phyloP scores from a whole-genome alignment of 2,797 vertebrate genomes.

The Acanthurus leucopareius region DNA sequence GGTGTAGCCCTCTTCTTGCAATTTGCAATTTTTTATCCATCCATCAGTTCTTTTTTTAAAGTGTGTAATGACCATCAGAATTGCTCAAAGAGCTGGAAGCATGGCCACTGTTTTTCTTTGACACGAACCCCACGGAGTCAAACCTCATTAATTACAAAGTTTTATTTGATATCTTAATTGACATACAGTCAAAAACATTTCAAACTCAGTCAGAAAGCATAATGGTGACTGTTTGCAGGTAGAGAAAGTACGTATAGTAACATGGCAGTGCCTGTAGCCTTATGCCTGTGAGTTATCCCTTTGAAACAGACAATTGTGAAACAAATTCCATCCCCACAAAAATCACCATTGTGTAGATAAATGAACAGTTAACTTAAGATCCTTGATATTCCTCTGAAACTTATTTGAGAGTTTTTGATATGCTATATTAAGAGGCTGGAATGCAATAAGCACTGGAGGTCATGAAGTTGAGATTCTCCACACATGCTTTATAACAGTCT shows the following conservation, averaged over 20 bases:
- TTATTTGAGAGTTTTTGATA: background rate
- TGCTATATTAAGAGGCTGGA: background rate
- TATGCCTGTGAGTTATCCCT: background rate
- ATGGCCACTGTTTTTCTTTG: background rate
- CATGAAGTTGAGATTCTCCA: conserved; percentile 2
- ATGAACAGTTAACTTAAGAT: conserved; percentile 1
- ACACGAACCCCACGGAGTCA: background rate
- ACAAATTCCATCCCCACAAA: background rate
- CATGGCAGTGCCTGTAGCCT: conserved; percentile 20
- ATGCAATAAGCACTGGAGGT: conserved; percentile 8
- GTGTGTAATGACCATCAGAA: background rate
- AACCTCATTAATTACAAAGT: background rate
- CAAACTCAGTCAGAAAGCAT: background rate
- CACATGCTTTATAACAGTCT: background rate
- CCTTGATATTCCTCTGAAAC: background rate
- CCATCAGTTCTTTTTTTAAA: background rate
- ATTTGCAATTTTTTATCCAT: too few species aligned
- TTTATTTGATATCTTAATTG: conserved; percentile 9
- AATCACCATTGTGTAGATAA: background rate
- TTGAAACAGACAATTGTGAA: background rate
- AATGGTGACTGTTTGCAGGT: conserved; percentile 12
- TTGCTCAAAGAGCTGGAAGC: background rate
- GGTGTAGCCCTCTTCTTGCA: too few species aligned
- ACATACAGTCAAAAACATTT: conserved; percentile 5
- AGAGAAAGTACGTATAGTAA: conserved; percentile 1